A percentile compares a stretch with the other conserved stretches of the same genome.
Conservation (phyloP, 2,113 vertebrate genomes). For the Syngnathus scovelli region DNA sequence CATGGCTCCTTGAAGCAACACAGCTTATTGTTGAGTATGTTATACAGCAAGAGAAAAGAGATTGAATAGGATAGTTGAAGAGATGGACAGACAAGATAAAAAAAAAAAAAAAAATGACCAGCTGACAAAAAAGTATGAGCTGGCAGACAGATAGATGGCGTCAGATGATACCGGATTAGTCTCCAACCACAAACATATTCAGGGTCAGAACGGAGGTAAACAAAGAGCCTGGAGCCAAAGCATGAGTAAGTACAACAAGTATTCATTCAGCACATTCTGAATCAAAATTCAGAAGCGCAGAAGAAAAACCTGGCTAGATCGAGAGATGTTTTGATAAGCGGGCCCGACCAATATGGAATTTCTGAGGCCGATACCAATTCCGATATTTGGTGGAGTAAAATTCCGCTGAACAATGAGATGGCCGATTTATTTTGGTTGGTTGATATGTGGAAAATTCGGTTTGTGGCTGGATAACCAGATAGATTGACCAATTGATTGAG, state of each 20-base stretch:
- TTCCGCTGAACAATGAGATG: too few relatives aligned
- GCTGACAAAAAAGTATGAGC: not conserved
- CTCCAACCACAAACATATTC: not conserved
- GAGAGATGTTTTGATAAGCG: not conserved
- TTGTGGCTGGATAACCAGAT: not conserved
- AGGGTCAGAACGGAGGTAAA: not conserved
- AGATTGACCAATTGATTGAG: not conserved
- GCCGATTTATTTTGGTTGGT: too few relatives aligned
- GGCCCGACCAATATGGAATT: too few relatives aligned
- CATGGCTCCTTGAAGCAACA: constrained; percentile 22
- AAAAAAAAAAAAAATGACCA: not conserved
- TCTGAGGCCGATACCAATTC: too few relatives aligned
- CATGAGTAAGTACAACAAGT: not conserved
- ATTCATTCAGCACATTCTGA: not conserved
- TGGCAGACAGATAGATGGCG: not conserved
- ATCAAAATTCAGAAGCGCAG: not conserved
- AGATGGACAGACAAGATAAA: not conserved
- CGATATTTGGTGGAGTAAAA: too few relatives aligned
- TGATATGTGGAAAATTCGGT: too few relatives aligned
- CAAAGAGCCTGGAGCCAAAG: not conserved
- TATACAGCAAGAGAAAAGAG: not conserved
- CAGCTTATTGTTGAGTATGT: constrained; percentile 16
- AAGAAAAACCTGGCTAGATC: not conserved
- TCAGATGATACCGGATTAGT: not conserved
- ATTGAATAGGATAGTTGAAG: not conserved